These are phyloP conservation scores for Sorex maritimensis DNA, from an alignment of 2,797 vertebrate species.

Conservation along the genomic window DNA sequence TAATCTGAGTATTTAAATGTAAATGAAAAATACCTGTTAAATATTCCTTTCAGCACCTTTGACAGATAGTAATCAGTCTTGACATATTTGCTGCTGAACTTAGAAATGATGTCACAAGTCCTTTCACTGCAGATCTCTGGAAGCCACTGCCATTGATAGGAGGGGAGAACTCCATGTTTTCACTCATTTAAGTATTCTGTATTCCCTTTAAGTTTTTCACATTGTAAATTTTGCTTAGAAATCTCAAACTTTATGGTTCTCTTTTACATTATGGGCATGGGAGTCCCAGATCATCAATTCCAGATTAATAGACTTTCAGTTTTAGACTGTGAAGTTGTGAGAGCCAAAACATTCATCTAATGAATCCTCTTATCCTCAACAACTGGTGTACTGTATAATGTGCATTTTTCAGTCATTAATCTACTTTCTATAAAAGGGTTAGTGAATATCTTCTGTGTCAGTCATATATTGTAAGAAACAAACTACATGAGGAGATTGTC, in stretches of 20 bases:
- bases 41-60: background rate
- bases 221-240: background rate
- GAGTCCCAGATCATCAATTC: background rate
- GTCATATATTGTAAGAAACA: background rate
- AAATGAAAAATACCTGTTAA: background rate
- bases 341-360: background rate
- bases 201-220: background rate
- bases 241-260: constrained; percentile 9
- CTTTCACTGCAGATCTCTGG: background rate
- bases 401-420: background rate
- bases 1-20: background rate
- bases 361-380: background rate
- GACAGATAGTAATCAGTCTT: background rate
- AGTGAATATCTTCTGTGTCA: background rate
- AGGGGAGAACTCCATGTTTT: background rate
- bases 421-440: background rate
- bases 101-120: background rate
- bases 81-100: background rate
- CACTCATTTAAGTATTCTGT: background rate
- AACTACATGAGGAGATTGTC: background rate
- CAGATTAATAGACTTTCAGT: background rate
- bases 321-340: background rate
- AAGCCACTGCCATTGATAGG: background rate
- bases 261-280: background rate
- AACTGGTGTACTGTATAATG: background rate